Evolutionary conservation across 2,888 invertebrate species (phyloP), one percentile per base, ranked within the genome.

Genomic region (Amblyteles armatorius): DNA sequence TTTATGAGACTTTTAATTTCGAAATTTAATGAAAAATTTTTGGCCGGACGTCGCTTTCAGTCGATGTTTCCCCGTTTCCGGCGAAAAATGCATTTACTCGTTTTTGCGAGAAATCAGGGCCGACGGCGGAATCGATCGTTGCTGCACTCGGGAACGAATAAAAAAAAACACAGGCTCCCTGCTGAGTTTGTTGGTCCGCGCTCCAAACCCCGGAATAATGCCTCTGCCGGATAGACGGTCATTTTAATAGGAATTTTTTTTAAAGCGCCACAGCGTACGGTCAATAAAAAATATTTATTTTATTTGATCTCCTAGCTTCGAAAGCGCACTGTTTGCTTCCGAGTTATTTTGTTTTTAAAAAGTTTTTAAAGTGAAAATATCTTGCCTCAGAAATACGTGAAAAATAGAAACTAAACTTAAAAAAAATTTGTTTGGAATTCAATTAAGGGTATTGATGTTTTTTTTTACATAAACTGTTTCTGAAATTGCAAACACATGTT

Each of bases 171-270:
- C 63, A 63, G 29, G 33, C 26, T 63, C 63, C 1, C 33, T 3
- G 63, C 63, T 29, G 63, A 33, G 63, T 63, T 63, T 63, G 63
- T 29, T 63, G 33, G 63, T 29, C 29, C 63, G 63, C 33, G 33
- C 16, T 4, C n/a, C 29, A 63, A 33, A 33, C 29, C 29, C 60
- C 16, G 13, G 63, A 63, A 63, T 29, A 63, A 57, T 63, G 16
- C 29, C 29, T 11, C 63, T n/a, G 2, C 4, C 16, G 33, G 29
- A 6, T 63, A 22, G 63, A 33, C 26, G 33, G 63, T 16, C 16
- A 63, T 63, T 60, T 60, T 13, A 29, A 22, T 11, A 22, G 60
- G 13, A 22, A 29, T 26, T 60, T 60, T 60, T 60, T 55, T 11
- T 29, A 13, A 13, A 29, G 11, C 3, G 9, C 19, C 9, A 55